These are phyloP conservation scores for Oenanthe oenanthe DNA, from an alignment of 2,113 vertebrate species.

Conservation along the genomic window DNA sequence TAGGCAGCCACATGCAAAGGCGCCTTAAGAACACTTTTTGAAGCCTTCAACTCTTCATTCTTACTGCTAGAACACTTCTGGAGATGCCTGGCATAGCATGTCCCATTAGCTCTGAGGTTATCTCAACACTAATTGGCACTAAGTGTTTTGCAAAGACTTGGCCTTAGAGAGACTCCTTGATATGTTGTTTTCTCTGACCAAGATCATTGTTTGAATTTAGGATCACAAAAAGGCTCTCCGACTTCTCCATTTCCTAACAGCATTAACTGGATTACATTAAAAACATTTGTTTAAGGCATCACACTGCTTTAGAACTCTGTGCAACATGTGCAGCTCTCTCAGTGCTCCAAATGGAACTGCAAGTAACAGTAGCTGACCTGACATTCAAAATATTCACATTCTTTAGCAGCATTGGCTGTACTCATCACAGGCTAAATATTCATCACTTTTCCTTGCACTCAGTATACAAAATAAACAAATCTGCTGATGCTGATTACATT, in stretches of 20 bases:
- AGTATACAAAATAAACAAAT: neutral
- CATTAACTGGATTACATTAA: neutral
- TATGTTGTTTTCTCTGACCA: neutral
- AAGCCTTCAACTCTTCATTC: neutral
- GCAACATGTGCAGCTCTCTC: neutral
- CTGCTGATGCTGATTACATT: neutral
- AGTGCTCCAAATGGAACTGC: neutral
- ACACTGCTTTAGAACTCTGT: neutral
- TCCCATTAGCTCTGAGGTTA: neutral
- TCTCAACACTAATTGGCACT: neutral
- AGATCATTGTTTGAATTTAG: neutral
- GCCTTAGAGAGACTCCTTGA: fast-evolving
- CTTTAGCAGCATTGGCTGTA: neutral
- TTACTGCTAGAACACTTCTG: neutral
- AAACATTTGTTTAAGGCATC: neutral
- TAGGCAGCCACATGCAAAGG: neutral
- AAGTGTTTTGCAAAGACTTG: neutral
- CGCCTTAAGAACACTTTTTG: neutral
- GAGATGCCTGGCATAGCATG: fast-evolving
- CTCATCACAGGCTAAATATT: neutral
- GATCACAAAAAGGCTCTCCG: neutral
- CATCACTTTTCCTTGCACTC: neutral
- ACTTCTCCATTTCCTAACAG: neutral
- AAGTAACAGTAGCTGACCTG: neutral
- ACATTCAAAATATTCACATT: neutral